Conservation (phyloP, 2,888 invertebrate species). For the Chouioia cunea region DNA sequence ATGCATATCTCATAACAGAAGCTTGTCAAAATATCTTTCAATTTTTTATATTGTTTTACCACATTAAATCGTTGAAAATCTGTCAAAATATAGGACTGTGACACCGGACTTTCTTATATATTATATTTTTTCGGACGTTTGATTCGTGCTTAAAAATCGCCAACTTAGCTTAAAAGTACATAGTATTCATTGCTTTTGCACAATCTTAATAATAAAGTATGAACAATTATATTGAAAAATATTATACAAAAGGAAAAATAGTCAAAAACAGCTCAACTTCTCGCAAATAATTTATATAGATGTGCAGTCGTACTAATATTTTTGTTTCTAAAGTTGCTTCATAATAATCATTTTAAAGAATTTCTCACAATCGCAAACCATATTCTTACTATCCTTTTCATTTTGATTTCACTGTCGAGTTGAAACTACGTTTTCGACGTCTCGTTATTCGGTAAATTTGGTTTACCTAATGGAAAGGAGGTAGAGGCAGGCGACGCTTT, state of each 20-base stretch:
- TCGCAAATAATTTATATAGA: not conserved
- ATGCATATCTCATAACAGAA: too few species aligned
- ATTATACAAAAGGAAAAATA: conserved; percentile 37
- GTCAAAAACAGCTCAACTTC: conserved; percentile 27
- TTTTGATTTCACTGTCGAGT: not conserved
- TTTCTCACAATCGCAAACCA: too few species aligned
- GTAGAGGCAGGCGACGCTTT: conserved; percentile 69
- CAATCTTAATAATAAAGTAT: conserved; percentile 30
- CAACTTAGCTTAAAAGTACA: conserved; percentile 32
- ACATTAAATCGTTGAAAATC: conserved; percentile 12
- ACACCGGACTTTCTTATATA: conserved; percentile 31
- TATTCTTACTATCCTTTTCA: conserved; percentile 32
- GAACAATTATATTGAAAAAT: conserved; percentile 37
- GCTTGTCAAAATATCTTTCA: not conserved
- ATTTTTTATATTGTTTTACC: conserved; percentile 17
- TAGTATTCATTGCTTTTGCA: conserved; percentile 26
- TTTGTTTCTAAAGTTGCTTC: conserved; percentile 37
- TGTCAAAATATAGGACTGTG: conserved; percentile 36
- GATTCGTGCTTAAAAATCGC: conserved; percentile 48
- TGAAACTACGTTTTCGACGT: conserved; percentile 36
- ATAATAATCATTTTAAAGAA: too few species aligned
- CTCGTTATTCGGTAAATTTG: conserved; percentile 48
- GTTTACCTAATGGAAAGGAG: conserved; percentile 68
- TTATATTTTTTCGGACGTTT: conserved; percentile 57
- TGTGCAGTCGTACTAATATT: conserved; percentile 11